These are phyloP conservation scores for Platycnemis pennipes DNA, from an alignment of 2,888 invertebrate species.

Conservation along the genomic window DNA sequence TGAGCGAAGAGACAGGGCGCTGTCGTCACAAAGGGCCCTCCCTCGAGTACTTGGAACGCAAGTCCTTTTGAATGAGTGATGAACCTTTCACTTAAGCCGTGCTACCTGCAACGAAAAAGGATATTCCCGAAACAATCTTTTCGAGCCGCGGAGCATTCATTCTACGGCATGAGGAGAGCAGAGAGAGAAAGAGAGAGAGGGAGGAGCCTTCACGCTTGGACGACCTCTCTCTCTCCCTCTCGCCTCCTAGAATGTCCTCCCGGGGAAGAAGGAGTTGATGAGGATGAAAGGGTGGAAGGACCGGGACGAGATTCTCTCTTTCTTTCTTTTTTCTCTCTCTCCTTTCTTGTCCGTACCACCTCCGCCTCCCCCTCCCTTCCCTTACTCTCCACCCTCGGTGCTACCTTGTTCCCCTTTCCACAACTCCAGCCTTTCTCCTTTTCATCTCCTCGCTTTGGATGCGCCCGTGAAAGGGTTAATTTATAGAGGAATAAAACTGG, in stretches of 20 bases:
- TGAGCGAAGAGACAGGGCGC: neutral
- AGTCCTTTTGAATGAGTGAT: conserved; percentile 29
- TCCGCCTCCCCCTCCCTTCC: too few relatives aligned
- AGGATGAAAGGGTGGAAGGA: neutral
- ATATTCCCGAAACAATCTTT: neutral
- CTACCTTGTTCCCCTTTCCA: too few relatives aligned
- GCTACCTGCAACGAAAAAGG: neutral
- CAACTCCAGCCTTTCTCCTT: neutral
- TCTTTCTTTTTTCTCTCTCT: neutral
- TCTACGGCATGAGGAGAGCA: neutral
- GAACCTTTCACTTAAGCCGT: conserved; percentile 4
- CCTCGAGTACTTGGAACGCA: neutral
- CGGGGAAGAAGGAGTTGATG: neutral
- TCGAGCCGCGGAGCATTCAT: neutral
- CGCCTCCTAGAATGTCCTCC: too few relatives aligned
- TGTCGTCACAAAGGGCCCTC: neutral
- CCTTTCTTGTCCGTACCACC: neutral
- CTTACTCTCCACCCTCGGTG: too few relatives aligned
- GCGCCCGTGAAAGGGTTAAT: too few relatives aligned
- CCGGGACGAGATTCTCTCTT: neutral
- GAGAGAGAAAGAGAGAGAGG: neutral
- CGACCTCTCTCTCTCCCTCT: neutral
- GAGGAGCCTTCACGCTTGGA: neutral
- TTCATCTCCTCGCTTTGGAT: neutral
- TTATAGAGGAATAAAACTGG: too few relatives aligned